phyloP scores from a whole-genome alignment of 2,888 invertebrate genomes.

The Allophyes oxyacanthae region DNA sequence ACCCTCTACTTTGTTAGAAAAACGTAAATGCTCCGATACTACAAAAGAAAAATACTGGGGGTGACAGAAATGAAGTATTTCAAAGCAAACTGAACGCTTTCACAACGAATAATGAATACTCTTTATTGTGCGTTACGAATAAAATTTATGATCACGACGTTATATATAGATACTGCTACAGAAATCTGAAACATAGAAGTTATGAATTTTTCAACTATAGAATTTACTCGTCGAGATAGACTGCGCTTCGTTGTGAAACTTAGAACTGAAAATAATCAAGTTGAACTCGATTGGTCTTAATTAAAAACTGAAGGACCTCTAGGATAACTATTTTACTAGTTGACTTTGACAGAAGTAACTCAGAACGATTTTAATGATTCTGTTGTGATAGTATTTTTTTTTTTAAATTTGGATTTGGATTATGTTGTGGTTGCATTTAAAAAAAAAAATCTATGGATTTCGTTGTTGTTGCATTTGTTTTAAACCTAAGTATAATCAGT shows the following conservation, averaged over 20 bases:
- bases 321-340: slow-evolving; percentile 9
- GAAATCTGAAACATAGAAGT: slow-evolving; percentile 84
- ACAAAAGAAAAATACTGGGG: slow-evolving; percentile 49
- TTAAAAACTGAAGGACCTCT: slow-evolving; percentile 30
- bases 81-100: slow-evolving; percentile 58
- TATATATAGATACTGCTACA: slow-evolving; percentile 64
- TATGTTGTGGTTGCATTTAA: not conserved
- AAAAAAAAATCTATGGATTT: not conserved
- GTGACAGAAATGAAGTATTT: slow-evolving; percentile 52
- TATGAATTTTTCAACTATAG: slow-evolving; percentile 65
- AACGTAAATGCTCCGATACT: slow-evolving; percentile 70
- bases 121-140: slow-evolving; percentile 31
- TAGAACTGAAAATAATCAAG: slow-evolving; percentile 8
- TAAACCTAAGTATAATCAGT: no score
- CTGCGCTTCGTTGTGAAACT: slow-evolving; percentile 53
- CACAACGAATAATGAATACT: slow-evolving; percentile 47
- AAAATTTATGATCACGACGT: slow-evolving; percentile 57
- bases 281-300: slow-evolving; percentile 7
- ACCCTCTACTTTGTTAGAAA: slow-evolving; percentile 1
- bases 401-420: no score
- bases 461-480: not conserved
- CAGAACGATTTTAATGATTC: slow-evolving; percentile 19
- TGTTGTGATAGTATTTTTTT: not conserved
- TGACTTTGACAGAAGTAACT: slow-evolving; percentile 7
- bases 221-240: slow-evolving; percentile 47